Base-by-base conservation (phyloP, 2,113 vertebrate species). In the Chaetura pelagica region DNA sequence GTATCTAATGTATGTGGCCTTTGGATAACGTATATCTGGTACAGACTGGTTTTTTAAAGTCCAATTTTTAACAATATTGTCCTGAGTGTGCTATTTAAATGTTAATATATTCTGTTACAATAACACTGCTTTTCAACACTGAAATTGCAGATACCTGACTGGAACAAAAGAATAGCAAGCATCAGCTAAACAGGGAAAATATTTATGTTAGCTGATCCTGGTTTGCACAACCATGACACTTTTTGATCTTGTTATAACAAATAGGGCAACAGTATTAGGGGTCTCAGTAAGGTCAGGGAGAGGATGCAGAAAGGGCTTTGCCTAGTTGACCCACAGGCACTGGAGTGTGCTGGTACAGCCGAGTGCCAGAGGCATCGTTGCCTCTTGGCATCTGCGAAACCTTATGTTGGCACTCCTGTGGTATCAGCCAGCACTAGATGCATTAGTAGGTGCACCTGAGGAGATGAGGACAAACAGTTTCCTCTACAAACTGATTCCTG, bases 11-110 rank as follows among this genome's bases (percentile, higher is more conserved):
- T 74, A 51, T 9, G n/a, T 63, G 57, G 38, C 35, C 52, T 96
- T 97, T 90, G 64, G 42, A 63, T 93, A 89, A 69, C 49, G 86
- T 16, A 52, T 66, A 73, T 38, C 5, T 12, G n/a, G 8, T 66
- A 21, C 23, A 87, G 69, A 96, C 81, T 76, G 84, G 42, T 58
- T 96, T 93, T 93, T 77, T 38, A 6, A 91, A 94, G 83, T 84
- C 63, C 55, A 26, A 21, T 79, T 66, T 38, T 18, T 1, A 35
- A 52, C 83, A 74, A 20, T 24, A 58, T n/a, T 72, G 46, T 14
- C n/a, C 76, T 5, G 4, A 59, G 10, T n/a, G n/a, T 8, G 21
- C 61, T 46, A 44, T 63, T 87, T 80, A 81, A 84, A 58, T 61
- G 35, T 69, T 81, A 59, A 86, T 79, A 35, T 40, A 62, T 84